Evolutionary conservation across 2,888 invertebrate genomes (phyloP), one percentile per base, ranked within the genome.

Genomic region (Drosophila helvetica): DNA sequence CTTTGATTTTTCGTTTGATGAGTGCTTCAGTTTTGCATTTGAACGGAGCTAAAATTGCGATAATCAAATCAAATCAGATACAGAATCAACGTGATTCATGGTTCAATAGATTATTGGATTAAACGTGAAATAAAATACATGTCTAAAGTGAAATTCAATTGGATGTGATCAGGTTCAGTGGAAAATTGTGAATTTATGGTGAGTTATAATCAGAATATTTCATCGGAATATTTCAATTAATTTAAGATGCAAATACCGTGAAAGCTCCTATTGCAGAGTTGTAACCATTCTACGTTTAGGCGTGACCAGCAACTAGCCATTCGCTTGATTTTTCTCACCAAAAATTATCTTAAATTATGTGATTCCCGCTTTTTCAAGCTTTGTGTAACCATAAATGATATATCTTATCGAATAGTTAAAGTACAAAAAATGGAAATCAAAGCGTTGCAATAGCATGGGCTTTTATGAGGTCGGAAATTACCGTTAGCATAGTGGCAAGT

Each of bases 401-500:
- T 22, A 12, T 22, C 12, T 63, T 42, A 48, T 63, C 43, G 15
- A 50, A 33, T 62, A 60, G 60, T 52, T 33, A 25, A 61, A 43
- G 25, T 25, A 56, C 50, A 47, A 53, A 47, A 53, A 64, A 7
- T 25, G 7, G 19, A 65, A 79, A 76, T 73, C 69, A 63, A 53
- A 52, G 38, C 51, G 38, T 65, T 19, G 53, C 53, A 63, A 38
- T 15, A 15, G 69, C 42, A 43, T 42, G 33, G 22, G 15, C 18
- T 65, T 71, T 76, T 78, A 74, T 78, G 72, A 56, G 60, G 66
- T 10, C 68, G 55, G 61, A 66, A 67, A 73, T 64, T 60, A 78
- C 83, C 82, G 87, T 81, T 84, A 86, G 79, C 63, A 73, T 50
- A 68, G 59, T 61, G 67, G 53, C 52, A 70, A 66, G 58, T 80